These are phyloP conservation scores for Philhelius pedissequus DNA, from an alignment of 2,888 invertebrate species.

Conservation along the genomic window DNA sequence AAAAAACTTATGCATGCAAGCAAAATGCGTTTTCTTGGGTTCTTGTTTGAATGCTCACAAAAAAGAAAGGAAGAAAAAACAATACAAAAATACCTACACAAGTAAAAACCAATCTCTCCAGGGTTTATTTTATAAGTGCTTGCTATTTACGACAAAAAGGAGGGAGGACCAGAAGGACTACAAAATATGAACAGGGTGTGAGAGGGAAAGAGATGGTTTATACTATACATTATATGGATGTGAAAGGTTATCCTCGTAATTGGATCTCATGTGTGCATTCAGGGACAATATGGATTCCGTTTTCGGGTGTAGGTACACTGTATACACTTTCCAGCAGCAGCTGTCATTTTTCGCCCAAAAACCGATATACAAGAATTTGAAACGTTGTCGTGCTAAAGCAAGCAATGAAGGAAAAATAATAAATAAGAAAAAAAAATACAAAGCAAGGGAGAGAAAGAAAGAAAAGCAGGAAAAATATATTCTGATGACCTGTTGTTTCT, in stretches of 20 bases:
- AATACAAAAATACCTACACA: constrained; percentile 27
- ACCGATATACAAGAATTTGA: constrained; percentile 52
- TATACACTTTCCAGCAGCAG: constrained; percentile 46
- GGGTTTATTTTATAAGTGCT: constrained; percentile 12
- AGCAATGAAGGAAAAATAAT: not conserved
- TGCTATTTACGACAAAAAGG: constrained; percentile 10
- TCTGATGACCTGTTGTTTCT: constrained; percentile 62
- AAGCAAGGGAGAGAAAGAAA: constrained; percentile 8
- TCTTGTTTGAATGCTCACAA: constrained; percentile 23
- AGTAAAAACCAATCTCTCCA: constrained; percentile 12
- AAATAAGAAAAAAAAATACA: not conserved
- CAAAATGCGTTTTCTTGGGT: constrained; percentile 31
- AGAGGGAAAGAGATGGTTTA: constrained; percentile 23
- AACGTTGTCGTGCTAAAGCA: not conserved
- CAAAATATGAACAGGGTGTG: constrained; percentile 5
- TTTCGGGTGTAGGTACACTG: constrained; percentile 45
- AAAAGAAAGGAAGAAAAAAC: not conserved
- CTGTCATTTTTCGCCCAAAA: constrained; percentile 58
- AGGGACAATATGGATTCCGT: constrained; percentile 66
- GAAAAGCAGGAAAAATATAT: constrained; percentile 8
- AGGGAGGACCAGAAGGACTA: constrained; percentile 18
- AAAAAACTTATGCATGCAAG: constrained; percentile 47
- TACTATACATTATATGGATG: not conserved
- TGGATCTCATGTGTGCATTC: constrained; percentile 60
- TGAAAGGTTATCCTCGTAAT: constrained; percentile 61